A percentile compares a stretch with the other conserved stretches of the same genome.
Evolutionary conservation across 2,888 invertebrate genomes (phyloP).

Genomic region (Agonopterix alstromeriana): DNA sequence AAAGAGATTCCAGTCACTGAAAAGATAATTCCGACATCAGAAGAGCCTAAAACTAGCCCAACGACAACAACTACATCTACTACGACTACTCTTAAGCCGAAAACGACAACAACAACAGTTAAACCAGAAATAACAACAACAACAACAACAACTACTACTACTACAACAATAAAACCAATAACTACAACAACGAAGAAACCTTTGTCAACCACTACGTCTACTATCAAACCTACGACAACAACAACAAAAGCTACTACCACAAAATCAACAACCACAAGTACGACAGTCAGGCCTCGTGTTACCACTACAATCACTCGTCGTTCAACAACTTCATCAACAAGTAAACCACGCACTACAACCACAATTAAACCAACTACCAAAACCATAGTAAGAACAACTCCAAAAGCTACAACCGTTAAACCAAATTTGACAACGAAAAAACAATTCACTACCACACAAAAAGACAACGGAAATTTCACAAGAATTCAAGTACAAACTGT

Average conservation of each 20-base stretch:
- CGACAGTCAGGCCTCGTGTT: conserved; percentile 13
- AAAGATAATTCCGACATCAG: conserved; percentile 17
- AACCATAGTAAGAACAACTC: conserved; percentile 11
- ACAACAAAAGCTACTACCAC: conserved; percentile 14
- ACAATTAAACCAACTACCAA: conserved; percentile 20
- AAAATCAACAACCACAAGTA: conserved; percentile 11
- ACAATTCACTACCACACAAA: conserved; percentile 8
- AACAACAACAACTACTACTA: conserved; percentile 18
- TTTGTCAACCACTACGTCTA: conserved; percentile 17
- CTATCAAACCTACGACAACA: conserved; percentile 11
- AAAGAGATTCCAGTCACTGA: conserved; percentile 19
- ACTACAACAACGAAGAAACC: conserved; percentile 15
- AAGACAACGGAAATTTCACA: conserved; percentile 14
- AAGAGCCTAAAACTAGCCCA: conserved; percentile 11
- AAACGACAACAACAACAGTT: conserved; percentile 17
- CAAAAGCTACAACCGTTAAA: conserved; percentile 8
- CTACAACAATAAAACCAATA: conserved; percentile 10
- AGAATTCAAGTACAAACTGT: conserved; percentile 18
- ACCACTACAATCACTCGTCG: conserved; percentile 10
- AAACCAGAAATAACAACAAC: conserved; percentile 21
- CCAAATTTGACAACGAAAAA: conserved; percentile 11
- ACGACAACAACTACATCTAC: conserved; percentile 20
- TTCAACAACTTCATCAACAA: conserved; percentile 17
- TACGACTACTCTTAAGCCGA: conserved; percentile 18
- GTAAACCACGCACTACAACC: conserved; percentile 13